These are phyloP conservation scores for Matsumyia berberina DNA, from an alignment of 2,888 invertebrate species.

Conservation along the genomic window DNA sequence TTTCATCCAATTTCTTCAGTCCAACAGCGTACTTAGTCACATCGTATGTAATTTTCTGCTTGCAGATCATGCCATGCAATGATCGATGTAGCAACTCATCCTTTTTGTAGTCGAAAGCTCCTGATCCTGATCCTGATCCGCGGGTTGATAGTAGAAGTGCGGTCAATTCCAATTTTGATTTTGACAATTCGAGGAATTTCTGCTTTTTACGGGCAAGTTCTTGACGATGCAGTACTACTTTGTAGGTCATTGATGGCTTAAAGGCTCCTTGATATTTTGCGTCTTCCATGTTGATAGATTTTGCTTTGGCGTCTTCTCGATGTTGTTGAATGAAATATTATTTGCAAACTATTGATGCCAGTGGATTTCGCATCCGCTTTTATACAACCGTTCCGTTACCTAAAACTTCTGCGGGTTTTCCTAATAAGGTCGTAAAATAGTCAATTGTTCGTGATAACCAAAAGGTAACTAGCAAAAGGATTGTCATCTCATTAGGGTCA, in stretches of 20 bases:
- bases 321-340: background rate
- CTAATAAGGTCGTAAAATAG: too few relatives aligned
- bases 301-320: background rate
- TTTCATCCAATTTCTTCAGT: background rate
- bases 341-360: too few relatives aligned
- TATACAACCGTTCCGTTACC: too few relatives aligned
- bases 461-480: too few relatives aligned
- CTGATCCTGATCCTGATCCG: background rate
- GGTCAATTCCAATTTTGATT: background rate
- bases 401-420: too few relatives aligned
- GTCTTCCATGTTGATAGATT: background rate
- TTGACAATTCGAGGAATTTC: background rate
- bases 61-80: background rate
- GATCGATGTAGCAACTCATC: background rate
- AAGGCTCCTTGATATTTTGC: background rate
- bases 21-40: background rate
- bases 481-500: too few relatives aligned
- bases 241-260: background rate
- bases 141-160: too few relatives aligned
- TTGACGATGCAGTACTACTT: background rate
- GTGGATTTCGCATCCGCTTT: too few relatives aligned
- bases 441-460: too few relatives aligned
- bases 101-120: background rate
- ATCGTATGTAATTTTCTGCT: slow-evolving; percentile 3
- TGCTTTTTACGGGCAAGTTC: background rate